Conservation (phyloP, 2,888 invertebrate species). For the Caenorhabditis macrosperma region DNA sequence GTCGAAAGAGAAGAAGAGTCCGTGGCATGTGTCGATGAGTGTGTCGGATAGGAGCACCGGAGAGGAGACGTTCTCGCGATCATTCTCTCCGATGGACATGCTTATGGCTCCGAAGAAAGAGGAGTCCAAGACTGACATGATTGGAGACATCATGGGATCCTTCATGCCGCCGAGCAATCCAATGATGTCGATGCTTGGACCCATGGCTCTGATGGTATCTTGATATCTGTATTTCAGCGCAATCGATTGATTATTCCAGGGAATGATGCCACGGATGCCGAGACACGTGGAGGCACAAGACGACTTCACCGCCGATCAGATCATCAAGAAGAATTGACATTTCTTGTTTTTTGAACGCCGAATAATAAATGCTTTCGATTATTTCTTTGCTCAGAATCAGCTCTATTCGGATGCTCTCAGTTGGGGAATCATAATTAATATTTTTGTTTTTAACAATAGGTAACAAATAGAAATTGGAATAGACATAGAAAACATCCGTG, state of each 20-base stretch:
- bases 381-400: not conserved
- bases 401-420: not conserved
- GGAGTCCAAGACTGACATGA: too few species aligned
- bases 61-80: too few species aligned
- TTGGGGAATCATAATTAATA: not conserved
- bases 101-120: too few species aligned
- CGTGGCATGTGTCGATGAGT: too few species aligned
- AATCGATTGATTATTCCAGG: too few species aligned
- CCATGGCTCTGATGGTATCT: too few species aligned
- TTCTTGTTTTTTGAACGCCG: not conserved
- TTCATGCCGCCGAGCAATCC: too few species aligned
- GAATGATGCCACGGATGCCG: conserved; percentile 7
- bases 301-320: conserved; percentile 10
- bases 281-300: not conserved
- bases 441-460: not conserved
- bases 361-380: not conserved
- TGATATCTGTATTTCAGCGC: too few species aligned
- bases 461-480: not conserved
- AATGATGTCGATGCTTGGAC: too few species aligned
- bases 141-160: too few species aligned
- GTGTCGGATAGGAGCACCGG: too few species aligned
- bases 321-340: conserved; percentile 3
- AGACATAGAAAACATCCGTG: not conserved
- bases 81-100: too few species aligned
- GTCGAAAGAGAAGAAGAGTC: not conserved